phyloP scores from a whole-genome alignment of 2,113 vertebrate genomes.

The Proteles cristata region DNA sequence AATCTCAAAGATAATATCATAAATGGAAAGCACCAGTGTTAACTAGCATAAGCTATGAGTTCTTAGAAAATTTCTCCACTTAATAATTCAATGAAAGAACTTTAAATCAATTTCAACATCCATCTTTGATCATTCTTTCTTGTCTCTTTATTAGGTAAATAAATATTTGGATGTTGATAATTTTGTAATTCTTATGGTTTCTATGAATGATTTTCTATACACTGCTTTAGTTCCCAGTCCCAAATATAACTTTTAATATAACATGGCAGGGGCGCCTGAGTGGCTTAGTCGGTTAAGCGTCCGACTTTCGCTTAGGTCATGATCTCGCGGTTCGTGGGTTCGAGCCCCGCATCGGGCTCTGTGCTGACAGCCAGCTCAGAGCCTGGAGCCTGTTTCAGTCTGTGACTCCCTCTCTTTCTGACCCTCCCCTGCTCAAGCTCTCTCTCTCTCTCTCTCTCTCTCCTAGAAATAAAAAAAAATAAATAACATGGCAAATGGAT shows the following conservation, averaged over 20 bases:
- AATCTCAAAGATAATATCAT: not conserved
- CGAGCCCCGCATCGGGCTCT: too few species aligned
- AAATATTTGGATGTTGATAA: not conserved
- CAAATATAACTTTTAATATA: not conserved
- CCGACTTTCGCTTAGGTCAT: too few species aligned
- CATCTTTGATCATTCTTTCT: not conserved
- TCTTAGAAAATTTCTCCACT: conserved; percentile 10
- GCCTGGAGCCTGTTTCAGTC: too few species aligned
- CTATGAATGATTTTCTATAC: not conserved
- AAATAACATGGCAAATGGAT: not conserved
- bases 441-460: too few species aligned
- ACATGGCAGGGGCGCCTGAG: too few species aligned
- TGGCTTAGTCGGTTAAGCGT: too few species aligned
- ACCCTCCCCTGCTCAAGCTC: too few species aligned
- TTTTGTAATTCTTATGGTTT: not conserved
- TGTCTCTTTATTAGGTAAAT: not conserved
- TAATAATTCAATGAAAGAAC: conserved; percentile 40
- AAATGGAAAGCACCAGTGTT: not conserved
- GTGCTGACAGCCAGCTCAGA: too few species aligned
- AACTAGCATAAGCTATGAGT: conserved; percentile 23
- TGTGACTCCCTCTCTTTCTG: too few species aligned
- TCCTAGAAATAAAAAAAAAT: too few species aligned
- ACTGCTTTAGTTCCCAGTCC: not conserved
- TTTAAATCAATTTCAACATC: conserved; percentile 50
- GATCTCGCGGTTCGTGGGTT: too few species aligned